phyloP scores from a whole-genome alignment of 2,888 invertebrate genomes.

The Prenolepis imparis region DNA sequence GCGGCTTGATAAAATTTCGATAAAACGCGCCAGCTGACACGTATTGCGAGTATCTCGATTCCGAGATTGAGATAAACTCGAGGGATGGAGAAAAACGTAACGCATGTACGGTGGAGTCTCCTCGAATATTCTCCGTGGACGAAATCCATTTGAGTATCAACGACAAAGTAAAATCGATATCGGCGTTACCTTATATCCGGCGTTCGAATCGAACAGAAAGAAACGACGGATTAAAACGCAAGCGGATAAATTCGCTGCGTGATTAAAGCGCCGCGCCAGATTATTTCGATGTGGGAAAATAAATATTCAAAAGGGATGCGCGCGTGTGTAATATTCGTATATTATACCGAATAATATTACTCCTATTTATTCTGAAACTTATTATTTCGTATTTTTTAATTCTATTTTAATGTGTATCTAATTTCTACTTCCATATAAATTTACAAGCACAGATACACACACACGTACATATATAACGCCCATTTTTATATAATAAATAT shows the following conservation, averaged over 20 bases:
- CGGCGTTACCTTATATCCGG: slow-evolving; percentile 51
- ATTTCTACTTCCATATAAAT: background rate
- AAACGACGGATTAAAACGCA: slow-evolving; percentile 59
- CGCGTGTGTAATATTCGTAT: slow-evolving; percentile 38
- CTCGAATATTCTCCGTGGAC: slow-evolving; percentile 42
- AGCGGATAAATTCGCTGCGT: slow-evolving; percentile 53
- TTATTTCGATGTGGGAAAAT: slow-evolving; percentile 44
- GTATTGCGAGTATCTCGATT: slow-evolving; percentile 48
- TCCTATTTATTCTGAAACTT: slow-evolving; percentile 2
- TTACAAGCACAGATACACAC: background rate
- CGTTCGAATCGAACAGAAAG: slow-evolving; percentile 48
- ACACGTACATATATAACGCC: too few species aligned
- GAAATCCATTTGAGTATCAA: slow-evolving; percentile 51
- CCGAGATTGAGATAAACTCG: slow-evolving; percentile 48
- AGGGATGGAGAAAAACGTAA: slow-evolving; percentile 20
- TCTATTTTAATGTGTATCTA: background rate
- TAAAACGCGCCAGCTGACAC: slow-evolving; percentile 11
- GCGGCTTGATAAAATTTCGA: slow-evolving; percentile 50
- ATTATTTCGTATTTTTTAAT: background rate
- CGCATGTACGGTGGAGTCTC: background rate
- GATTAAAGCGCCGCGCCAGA: slow-evolving; percentile 52
- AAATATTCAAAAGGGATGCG: slow-evolving; percentile 52
- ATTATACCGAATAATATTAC: slow-evolving; percentile 20
- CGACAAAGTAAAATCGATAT: slow-evolving; percentile 72
- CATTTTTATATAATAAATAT: too few species aligned